phyloP scores from a whole-genome alignment of 2,113 vertebrate genomes.

The Zingel zingel region DNA sequence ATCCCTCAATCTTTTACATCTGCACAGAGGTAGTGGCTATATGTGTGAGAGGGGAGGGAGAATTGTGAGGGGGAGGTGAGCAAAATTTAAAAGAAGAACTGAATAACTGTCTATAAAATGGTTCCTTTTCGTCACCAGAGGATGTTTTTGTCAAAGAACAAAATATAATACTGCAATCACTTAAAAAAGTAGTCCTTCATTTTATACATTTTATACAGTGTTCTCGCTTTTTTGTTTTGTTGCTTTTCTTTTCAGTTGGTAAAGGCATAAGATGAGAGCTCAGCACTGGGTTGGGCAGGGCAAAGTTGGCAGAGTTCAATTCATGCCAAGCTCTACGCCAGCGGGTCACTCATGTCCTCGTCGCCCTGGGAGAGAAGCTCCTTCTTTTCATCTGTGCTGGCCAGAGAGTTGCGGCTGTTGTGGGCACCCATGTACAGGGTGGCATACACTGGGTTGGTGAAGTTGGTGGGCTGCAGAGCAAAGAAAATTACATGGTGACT shows the following conservation, averaged over 20 bases:
- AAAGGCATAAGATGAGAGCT: constrained; percentile 82
- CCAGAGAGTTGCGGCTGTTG: constrained; percentile 95
- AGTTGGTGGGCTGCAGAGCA: constrained; percentile 92
- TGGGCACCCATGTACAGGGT: constrained; percentile 98
- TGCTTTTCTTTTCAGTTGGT: constrained; percentile 80
- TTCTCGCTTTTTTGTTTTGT: constrained; percentile 79
- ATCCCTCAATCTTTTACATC: constrained; percentile 77
- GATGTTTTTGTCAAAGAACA: constrained; percentile 83
- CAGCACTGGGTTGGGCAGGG: constrained; percentile 54
- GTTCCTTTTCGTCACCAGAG: constrained; percentile 78
- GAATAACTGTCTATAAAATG: constrained; percentile 86
- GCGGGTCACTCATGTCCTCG: constrained; percentile 93
- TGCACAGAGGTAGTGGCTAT: constrained; percentile 89
- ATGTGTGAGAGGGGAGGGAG: constrained; percentile 66
- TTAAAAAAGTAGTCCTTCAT: constrained; percentile 99
- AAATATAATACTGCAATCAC: constrained; percentile 98
- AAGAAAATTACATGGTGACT: constrained; percentile 47
- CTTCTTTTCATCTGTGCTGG: constrained; percentile 97
- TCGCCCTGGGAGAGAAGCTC: constrained; percentile 94
- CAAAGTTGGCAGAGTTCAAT: constrained; percentile 56
- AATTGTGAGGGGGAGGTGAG: constrained; percentile 67
- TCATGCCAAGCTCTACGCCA: constrained; percentile 86
- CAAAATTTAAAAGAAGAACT: constrained; percentile 81
- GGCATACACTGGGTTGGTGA: constrained; percentile 97
- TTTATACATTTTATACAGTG: constrained; percentile 98